These are phyloP conservation scores for Clarias platycephalus DNA, from an alignment of 2,797 vertebrate genomes.

Conservation along the genomic window DNA sequence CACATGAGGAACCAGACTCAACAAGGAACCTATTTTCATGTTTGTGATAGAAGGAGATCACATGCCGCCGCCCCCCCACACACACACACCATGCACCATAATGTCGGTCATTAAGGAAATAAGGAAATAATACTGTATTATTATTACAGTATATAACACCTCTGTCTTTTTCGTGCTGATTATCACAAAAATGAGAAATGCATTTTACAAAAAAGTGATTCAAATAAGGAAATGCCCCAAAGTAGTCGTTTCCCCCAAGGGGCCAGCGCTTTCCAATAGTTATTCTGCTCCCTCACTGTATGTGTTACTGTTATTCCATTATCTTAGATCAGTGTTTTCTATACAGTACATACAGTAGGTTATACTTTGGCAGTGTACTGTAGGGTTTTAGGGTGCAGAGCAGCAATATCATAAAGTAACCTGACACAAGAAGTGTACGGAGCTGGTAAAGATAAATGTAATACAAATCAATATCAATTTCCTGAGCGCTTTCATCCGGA, in stretches of 20 bases:
- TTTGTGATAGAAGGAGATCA: too few species aligned
- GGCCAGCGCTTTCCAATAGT: background rate
- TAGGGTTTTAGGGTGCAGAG: background rate
- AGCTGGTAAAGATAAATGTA: slow-evolving; percentile 7
- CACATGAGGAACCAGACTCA: too few species aligned
- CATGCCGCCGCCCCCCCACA: too few species aligned
- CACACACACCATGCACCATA: too few species aligned
- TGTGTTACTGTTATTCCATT: background rate
- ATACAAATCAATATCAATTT: slow-evolving; percentile 4
- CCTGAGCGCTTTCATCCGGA: background rate
- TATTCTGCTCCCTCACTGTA: background rate
- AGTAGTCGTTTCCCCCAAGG: background rate
- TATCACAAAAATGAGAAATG: background rate
- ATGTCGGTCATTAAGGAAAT: too few species aligned
- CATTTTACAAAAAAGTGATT: background rate
- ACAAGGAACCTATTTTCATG: too few species aligned
- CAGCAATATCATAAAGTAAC: background rate
- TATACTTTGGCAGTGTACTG: background rate
- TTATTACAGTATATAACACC: background rate
- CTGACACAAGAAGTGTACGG: background rate
- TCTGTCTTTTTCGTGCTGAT: background rate
- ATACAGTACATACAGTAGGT: too few species aligned
- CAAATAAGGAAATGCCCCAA: background rate
- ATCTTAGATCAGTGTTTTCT: background rate
- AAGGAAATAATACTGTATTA: too few species aligned